Percentiles rank a stretch among this genome's conserved stretches.
Evolutionary conservation across 2,113 vertebrate genomes (phyloP).

Genomic region (Illadopsis cleaveri): DNA sequence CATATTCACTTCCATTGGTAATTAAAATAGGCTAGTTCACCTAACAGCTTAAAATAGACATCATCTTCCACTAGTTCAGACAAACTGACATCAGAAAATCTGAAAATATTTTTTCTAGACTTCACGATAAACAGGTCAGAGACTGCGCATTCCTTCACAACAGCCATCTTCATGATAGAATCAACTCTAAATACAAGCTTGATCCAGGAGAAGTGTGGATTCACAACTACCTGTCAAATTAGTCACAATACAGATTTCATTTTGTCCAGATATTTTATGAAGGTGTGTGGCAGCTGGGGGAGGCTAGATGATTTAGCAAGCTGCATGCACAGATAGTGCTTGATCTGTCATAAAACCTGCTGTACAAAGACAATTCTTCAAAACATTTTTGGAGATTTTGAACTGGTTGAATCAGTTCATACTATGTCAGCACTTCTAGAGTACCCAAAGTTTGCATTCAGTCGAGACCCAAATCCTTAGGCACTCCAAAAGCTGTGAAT

Average conservation of each 20-base stretch:
- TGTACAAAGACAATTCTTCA: neutral
- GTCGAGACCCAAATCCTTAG: neutral
- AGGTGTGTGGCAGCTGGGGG: neutral
- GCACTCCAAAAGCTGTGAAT: neutral
- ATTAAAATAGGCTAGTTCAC: neutral
- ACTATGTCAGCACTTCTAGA: neutral
- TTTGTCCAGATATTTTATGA: neutral
- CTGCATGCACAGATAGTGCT: neutral
- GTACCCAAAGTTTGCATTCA: neutral
- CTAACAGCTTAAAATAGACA: neutral
- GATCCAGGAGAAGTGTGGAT: neutral
- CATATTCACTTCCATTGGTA: neutral
- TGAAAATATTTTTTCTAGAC: neutral
- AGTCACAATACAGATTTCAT: neutral
- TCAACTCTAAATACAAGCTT: neutral
- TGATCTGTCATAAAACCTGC: neutral
- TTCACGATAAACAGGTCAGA: neutral
- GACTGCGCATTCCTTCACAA: neutral
- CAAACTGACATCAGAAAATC: neutral
- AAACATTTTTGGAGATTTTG: neutral
- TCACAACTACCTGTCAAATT: neutral
- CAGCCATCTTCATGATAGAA: neutral
- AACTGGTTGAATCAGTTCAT: neutral
- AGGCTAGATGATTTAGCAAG: neutral
- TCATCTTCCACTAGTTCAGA: neutral